Conservation (phyloP, 2,888 invertebrate species). For the Drosophila crucigera region DNA sequence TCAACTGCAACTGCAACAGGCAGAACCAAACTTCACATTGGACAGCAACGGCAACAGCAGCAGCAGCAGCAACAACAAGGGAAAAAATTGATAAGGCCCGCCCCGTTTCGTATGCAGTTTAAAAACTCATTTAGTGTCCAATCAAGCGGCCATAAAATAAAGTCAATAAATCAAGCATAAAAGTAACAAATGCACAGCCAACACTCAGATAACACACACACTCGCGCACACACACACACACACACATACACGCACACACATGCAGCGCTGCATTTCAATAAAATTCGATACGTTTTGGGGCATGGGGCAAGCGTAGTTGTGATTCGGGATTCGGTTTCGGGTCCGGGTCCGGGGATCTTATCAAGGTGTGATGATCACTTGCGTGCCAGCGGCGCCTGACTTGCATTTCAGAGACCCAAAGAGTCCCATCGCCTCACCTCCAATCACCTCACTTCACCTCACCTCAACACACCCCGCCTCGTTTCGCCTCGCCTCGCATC, state of each 20-base stretch:
- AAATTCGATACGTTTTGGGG: slow-evolving; percentile 78
- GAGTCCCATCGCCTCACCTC: not conserved
- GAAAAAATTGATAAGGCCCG: slow-evolving; percentile 76
- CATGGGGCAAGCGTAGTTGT: slow-evolving; percentile 31
- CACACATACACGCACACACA: slow-evolving; percentile 34
- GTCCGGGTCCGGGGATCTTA: slow-evolving; percentile 46
- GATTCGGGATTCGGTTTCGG: slow-evolving; percentile 8
- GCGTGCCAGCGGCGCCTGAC: slow-evolving; percentile 82
- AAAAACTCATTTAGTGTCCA: slow-evolving; percentile 79
- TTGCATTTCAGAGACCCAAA: slow-evolving; percentile 73
- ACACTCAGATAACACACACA: slow-evolving; percentile 70
- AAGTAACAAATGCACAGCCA: slow-evolving; percentile 82
- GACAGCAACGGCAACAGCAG: slow-evolving; percentile 19
- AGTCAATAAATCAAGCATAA: slow-evolving; percentile 81
- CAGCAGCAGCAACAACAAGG: slow-evolving; percentile 14
- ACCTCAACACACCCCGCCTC: not conserved
- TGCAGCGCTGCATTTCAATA: slow-evolving; percentile 74
- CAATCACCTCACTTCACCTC: not conserved
- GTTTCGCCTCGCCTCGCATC: not conserved
- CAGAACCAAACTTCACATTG: slow-evolving; percentile 29
- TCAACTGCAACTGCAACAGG: slow-evolving; percentile 50
- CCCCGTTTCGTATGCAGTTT: slow-evolving; percentile 77
- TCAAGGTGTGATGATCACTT: slow-evolving; percentile 82
- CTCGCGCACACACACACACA: slow-evolving; percentile 19
- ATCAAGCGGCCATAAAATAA: slow-evolving; percentile 81